phyloP scores from a whole-genome alignment of 2,797 vertebrate genomes.

The Sebastes nivosus region DNA sequence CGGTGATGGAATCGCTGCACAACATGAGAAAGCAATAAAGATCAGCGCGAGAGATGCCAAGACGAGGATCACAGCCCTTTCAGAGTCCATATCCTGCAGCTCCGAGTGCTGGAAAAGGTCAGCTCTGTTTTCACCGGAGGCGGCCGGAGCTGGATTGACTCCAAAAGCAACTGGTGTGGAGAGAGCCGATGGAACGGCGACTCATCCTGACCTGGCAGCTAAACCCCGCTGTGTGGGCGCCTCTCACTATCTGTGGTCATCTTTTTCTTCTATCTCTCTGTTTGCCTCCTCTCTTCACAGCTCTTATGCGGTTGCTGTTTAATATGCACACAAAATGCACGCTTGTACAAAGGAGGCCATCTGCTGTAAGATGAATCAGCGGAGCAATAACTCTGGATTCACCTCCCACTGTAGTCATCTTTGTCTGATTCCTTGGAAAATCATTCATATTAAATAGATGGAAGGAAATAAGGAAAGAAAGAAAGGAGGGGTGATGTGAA shows the following conservation, averaged over 20 bases:
- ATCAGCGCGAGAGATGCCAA: conserved; percentile 54
- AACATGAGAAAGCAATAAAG: conserved; percentile 60
- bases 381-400: conserved; percentile 48
- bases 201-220: conserved; percentile 52
- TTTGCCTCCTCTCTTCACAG: conserved; percentile 29
- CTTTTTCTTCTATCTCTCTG: conserved; percentile 13
- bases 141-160: conserved; percentile 54
- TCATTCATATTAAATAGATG: conserved; percentile 40
- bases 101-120: conserved; percentile 66
- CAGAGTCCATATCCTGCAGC: conserved; percentile 59
- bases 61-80: conserved; percentile 63
- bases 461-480: neutral
- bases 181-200: conserved; percentile 31
- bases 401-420: conserved; percentile 27
- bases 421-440: conserved; percentile 28
- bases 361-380: conserved; percentile 56
- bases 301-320: conserved; percentile 27
- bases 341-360: conserved; percentile 50
- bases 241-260: conserved; percentile 41
- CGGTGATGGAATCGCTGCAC: conserved; percentile 24
- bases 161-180: conserved; percentile 64
- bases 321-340: conserved; percentile 52
- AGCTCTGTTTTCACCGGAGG: conserved; percentile 62
- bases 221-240: conserved; percentile 44
- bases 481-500: conserved; percentile 2